These are phyloP conservation scores for Phymorhynchus buccinoides DNA, from an alignment of 1,140 invertebrate genomes.

Conservation along the genomic window DNA sequence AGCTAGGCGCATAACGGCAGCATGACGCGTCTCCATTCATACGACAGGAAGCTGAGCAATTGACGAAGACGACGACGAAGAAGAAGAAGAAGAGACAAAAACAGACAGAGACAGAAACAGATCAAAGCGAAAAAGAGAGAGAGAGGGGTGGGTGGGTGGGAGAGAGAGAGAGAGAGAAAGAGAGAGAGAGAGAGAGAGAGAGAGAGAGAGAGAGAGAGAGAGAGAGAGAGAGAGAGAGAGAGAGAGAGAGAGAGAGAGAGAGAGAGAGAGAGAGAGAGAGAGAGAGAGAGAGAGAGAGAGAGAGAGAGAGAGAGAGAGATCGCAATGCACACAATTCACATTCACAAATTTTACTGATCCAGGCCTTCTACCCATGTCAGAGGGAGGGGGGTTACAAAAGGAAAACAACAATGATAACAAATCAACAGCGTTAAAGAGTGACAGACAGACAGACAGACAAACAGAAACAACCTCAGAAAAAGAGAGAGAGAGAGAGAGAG, in stretches of 20 bases:
- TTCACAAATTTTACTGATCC: not conserved
- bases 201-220: conserved; percentile 12
- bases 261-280: too few relatives aligned
- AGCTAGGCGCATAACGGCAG: too few relatives aligned
- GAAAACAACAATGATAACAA: not conserved
- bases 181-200: conserved; percentile 14
- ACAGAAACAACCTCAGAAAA: not conserved
- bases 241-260: too few relatives aligned
- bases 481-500: conserved; percentile 18
- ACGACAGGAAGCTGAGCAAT: too few relatives aligned
- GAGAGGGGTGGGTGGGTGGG: not conserved
- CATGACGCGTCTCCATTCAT: not conserved
- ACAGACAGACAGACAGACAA: not conserved
- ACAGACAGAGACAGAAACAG: not conserved
- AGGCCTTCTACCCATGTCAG: not conserved
- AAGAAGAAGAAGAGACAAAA: not conserved
- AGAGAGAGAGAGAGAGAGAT: too few relatives aligned
- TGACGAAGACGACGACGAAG: too few relatives aligned
- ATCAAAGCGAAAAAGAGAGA: not conserved
- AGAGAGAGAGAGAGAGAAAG: not conserved
- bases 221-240: conserved; percentile 7
- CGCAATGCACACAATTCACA: too few relatives aligned
- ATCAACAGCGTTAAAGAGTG: not conserved
- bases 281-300: too few relatives aligned
- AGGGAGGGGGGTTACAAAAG: not conserved